These are phyloP conservation scores for Sebastes taczanowskii DNA, from an alignment of 2,797 vertebrate genomes.

Conservation along the genomic window DNA sequence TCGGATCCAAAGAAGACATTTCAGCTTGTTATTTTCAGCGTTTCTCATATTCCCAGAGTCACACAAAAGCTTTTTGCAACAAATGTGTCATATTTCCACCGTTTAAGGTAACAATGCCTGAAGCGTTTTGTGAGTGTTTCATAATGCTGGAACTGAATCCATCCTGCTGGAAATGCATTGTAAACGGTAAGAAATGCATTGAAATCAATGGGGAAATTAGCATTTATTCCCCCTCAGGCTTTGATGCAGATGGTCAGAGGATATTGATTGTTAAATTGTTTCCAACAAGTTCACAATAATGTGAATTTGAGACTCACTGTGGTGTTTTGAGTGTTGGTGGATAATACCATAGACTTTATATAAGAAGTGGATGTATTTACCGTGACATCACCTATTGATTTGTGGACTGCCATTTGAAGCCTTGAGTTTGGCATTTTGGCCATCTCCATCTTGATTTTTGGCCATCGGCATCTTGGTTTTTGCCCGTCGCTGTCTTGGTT, in stretches of 20 bases:
- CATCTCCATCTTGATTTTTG: too few species aligned
- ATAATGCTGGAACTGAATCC: neutral
- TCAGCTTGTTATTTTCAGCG: constrained; percentile 40
- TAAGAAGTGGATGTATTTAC: too few species aligned
- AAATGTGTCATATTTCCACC: constrained; percentile 13
- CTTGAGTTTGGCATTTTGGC: too few species aligned
- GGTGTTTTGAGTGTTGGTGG: constrained; percentile 4
- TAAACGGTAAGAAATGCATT: constrained; percentile 14
- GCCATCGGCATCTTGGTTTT: too few species aligned
- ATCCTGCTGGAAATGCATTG: constrained; percentile 7
- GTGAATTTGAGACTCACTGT: constrained; percentile 5
- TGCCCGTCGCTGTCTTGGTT: too few species aligned
- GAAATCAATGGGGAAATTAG: constrained; percentile 20
- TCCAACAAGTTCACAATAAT: constrained; percentile 34
- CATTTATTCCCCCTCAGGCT: neutral
- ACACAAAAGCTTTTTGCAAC: constrained; percentile 10
- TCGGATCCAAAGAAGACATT: constrained; percentile 62
- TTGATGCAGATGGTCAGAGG: constrained; percentile 20
- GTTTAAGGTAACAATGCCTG: constrained; percentile 22
- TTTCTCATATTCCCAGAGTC: constrained; percentile 38
- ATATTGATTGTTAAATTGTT: constrained; percentile 28
- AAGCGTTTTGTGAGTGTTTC: constrained; percentile 12
- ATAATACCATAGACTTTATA: too few species aligned
- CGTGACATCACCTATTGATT: too few species aligned
- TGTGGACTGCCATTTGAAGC: too few species aligned